Base-by-base conservation (phyloP, 2,797 vertebrate species). In the Rhinatrema bivittatum region DNA sequence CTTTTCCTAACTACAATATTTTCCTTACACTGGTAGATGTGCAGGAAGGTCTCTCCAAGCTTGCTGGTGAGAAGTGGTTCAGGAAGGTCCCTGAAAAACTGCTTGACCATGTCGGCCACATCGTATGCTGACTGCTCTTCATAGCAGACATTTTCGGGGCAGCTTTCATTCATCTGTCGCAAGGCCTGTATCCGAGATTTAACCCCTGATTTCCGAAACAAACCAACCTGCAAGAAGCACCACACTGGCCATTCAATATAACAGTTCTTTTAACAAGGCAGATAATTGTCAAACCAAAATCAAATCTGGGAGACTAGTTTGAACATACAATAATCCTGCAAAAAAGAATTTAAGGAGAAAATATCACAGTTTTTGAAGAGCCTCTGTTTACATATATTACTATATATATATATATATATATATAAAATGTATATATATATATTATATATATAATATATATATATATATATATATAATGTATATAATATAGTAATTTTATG, bases 1-100 rank as follows among this genome's bases (percentile, higher is more conserved):
- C n/a, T n/a, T n/a, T n/a, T n/a, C n/a, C n/a, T n/a, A n/a, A n/a
- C n/a, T n/a, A n/a, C n/a, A n/a, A n/a, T n/a, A n/a, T n/a, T n/a
- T n/a, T n/a, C 76, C 90, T 93, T 84, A 99, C 95, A 96, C 28
- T 97, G 95, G 47, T 99, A 99, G 53, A 99, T 97, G 45, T 98
- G 94, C 25, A 99, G 92, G 61, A 99, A 98, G 46, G 93, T 98
- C 71, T 98, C 94, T 20, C 92, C 93, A 18, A 99, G 82, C 59
- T 99, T 98, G 82, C 85, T 95, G 43, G 93, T 97, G 58, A 99
- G 91, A 12, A 99, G 87, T 5, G 95, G 94, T 42, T 99, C 95
- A 0, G 95, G 95, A 16, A 99, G 80, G 67, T 99, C 95, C 39
- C 95, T 84, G 78, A 99, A 98, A 70, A 97, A 99, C 60, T 98